A percentile compares a stretch with the other conserved stretches of the same genome.
phyloP scores from a whole-genome alignment of 2,888 invertebrate genomes.

The Pollenia griseotomentosa region DNA sequence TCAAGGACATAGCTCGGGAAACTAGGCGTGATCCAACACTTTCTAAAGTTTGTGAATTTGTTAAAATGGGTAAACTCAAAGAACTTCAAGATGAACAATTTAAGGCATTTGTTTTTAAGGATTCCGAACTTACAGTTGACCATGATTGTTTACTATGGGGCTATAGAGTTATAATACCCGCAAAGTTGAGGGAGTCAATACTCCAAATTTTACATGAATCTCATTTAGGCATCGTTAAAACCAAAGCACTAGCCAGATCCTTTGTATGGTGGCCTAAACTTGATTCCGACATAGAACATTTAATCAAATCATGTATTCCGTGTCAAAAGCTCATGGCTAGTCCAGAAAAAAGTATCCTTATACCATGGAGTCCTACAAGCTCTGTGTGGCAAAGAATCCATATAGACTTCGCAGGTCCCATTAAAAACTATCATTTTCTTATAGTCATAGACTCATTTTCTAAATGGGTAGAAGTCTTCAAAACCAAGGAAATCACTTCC shows the following conservation, averaged over 20 bases:
- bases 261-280: too few relatives aligned
- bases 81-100: conserved; percentile 29
- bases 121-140: conserved; percentile 29
- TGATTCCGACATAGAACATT: too few relatives aligned
- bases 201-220: background rate
- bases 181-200: conserved; percentile 27
- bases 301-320: too few relatives aligned
- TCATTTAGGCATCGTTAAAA: conserved; percentile 53
- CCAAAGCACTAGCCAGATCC: conserved; percentile 34
- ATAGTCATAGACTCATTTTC: too few relatives aligned
- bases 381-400: too few relatives aligned
- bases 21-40: conserved; percentile 40
- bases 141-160: conserved; percentile 45
- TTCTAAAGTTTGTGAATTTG: conserved; percentile 56
- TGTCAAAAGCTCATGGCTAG: too few relatives aligned
- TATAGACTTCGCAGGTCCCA: too few relatives aligned
- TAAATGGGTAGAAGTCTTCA: too few relatives aligned
- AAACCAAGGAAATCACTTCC: too few relatives aligned
- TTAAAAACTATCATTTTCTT: too few relatives aligned
- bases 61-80: conserved; percentile 58
- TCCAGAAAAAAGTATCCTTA: too few relatives aligned
- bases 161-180: conserved; percentile 52
- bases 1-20: background rate
- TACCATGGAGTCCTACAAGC: too few relatives aligned
- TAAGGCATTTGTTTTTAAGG: conserved; percentile 21